Evolutionary conservation across 1,140 invertebrate genomes (phyloP).

Genomic region (Bradysia coprophila): DNA sequence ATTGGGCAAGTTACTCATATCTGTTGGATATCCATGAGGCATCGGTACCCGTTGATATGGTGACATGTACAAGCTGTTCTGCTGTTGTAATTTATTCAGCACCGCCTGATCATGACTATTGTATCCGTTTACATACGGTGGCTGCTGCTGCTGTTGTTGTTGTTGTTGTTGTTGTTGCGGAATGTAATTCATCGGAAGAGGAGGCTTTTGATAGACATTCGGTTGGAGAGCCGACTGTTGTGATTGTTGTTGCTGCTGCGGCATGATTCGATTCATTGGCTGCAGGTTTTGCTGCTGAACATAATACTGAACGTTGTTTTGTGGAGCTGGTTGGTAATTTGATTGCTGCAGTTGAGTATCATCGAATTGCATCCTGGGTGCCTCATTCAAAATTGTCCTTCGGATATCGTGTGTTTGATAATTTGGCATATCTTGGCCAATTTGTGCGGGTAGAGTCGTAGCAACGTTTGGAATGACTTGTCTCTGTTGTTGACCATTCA

Average conservation of each 20-base stretch:
- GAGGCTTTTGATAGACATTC: conserved; percentile 22
- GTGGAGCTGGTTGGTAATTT: conserved; percentile 8
- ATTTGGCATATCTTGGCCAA: conserved; percentile 3
- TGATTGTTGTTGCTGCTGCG: conserved; percentile 14
- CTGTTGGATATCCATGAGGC: conserved; percentile 24
- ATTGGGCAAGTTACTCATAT: conserved; percentile 13
- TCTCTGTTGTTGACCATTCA: background rate
- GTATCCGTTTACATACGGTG: conserved; percentile 6
- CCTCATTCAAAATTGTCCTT: conserved; percentile 1
- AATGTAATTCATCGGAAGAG: conserved; percentile 15
- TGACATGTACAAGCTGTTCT: conserved; percentile 21
- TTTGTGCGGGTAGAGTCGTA: too few species aligned
- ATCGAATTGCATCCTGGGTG: too few species aligned
- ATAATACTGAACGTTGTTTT: too few species aligned
- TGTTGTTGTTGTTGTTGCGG: conserved; percentile 16
- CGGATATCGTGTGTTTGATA: background rate
- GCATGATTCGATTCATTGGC: conserved; percentile 11
- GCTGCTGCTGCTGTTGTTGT: conserved; percentile 12
- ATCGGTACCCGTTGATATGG: conserved; percentile 33
- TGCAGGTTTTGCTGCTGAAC: conserved; percentile 16
- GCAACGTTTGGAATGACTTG: background rate
- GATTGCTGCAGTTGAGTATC: conserved; percentile 1
- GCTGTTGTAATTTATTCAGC: too few species aligned
- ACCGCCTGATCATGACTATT: conserved; percentile 7
- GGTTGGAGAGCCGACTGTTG: conserved; percentile 19